Base-by-base conservation (phyloP, 1,140 invertebrate species). In the Drosophila carrolli region DNA sequence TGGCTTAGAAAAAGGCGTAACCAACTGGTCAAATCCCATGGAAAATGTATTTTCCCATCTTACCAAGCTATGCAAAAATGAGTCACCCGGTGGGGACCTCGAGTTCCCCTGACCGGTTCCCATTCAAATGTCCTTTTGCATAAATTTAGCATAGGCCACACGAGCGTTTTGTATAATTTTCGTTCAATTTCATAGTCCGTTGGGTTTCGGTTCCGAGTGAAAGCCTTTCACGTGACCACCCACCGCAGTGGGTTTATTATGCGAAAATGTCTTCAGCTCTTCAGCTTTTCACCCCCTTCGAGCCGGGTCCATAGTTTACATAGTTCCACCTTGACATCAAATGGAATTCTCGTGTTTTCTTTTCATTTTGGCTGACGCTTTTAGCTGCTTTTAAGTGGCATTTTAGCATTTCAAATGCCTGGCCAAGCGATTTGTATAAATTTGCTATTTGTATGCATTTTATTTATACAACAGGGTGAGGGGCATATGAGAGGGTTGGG, bases 371-470 rank as follows among this genome's bases (percentile, higher is more conserved):
- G 61, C 62, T 73, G 66, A 66, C 55, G 67, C 67, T 78, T 73
- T 78, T 78, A 78, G 73, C 76, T 67, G 81, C 85, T 89, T 90
- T 89, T 81, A 90, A 90, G 86, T 90, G 85, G 81, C 86, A 79
- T 81, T 90, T 90, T 90, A 90, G 86, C 85, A 90, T 90, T 90
- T 90, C 85, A 90, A 90, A 90, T 90, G 78, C 43, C 35, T 37
- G 62, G 58, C 67, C 63, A 43, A 32, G 41, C 74, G 83, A 90
- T 91, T 90, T 84, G 88, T 91, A 91, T 91, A 91, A 91, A 91
- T 84, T 91, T 88, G 75, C 80, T 90, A 90, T 90, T 90, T 90
- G 71, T 90, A 90, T 90, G 85, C 88, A 91, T 88, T 88, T 84
- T 84, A 84, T 90, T 78, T 78, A 72, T 60, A 76, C 79, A 71